phyloP scores from a whole-genome alignment of 2,888 invertebrate genomes.

The Dioctria rufipes region DNA sequence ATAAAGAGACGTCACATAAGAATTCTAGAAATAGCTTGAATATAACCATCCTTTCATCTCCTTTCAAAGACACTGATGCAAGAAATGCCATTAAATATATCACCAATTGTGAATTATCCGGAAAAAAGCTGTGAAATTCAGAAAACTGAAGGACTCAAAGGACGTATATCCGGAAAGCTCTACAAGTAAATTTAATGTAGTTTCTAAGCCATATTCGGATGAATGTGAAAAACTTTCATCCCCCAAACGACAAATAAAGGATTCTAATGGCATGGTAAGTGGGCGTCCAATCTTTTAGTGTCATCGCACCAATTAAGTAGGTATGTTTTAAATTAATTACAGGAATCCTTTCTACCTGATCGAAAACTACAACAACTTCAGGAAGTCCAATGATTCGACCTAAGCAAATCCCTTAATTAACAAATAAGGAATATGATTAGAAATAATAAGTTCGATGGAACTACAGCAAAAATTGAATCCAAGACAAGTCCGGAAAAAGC shows the following conservation, averaged over 20 bases:
- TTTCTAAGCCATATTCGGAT: neutral
- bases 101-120: constrained; percentile 72
- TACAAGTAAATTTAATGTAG: neutral
- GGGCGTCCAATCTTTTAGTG: neutral
- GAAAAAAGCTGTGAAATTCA: neutral
- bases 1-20: neutral
- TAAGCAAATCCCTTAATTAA: constrained; percentile 66
- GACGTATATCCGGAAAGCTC: neutral
- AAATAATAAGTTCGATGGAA: constrained; percentile 63
- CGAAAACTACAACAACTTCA: constrained; percentile 68
- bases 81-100: constrained; percentile 75
- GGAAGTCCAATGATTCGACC: constrained; percentile 68
- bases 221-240: neutral
- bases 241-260: neutral
- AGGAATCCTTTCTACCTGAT: constrained; percentile 67
- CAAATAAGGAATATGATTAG: constrained; percentile 71
- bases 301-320: neutral
- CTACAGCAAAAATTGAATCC: constrained; percentile 50
- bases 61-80: constrained; percentile 69
- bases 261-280: constrained; percentile 13
- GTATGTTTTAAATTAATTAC: neutral
- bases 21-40: constrained; percentile 20
- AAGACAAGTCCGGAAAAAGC: constrained; percentile 29
- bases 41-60: constrained; percentile 68
- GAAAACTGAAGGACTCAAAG: constrained; percentile 52